Conservation (phyloP, 2,888 invertebrate species). For the Cheilosia urbana region DNA sequence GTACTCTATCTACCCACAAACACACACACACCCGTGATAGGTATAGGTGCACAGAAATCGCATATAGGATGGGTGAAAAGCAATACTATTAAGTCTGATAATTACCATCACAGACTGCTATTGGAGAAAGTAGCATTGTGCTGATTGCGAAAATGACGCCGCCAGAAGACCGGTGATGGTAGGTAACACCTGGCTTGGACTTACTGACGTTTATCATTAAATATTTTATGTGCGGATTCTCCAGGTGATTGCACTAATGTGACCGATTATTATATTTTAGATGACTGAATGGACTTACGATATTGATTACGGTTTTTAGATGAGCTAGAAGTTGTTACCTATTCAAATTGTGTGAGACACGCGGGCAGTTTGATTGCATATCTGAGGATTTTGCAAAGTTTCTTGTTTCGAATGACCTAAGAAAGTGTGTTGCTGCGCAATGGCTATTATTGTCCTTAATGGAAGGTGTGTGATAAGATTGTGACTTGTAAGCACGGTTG, state of each 20-base stretch:
- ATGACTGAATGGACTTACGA: neutral
- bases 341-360: too few species aligned
- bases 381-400: too few species aligned
- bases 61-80: neutral
- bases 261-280: conserved; percentile 9
- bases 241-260: conserved; percentile 1
- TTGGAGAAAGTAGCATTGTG: conserved; percentile 26
- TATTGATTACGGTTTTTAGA: too few species aligned
- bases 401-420: too few species aligned
- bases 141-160: conserved; percentile 2
- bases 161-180: neutral
- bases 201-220: conserved; percentile 26
- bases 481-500: too few species aligned
- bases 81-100: conserved; percentile 16
- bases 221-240: neutral
- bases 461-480: too few species aligned
- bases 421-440: too few species aligned
- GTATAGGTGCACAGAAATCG: neutral
- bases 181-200: conserved; percentile 24
- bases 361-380: too few species aligned
- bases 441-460: too few species aligned
- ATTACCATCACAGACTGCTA: conserved; percentile 17
- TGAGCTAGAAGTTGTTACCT: too few species aligned
- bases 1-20: neutral
- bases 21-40: neutral